Evolutionary conservation across 2,888 invertebrate genomes (phyloP), one percentile per base, ranked within the genome.

Genomic region (Laothoe populi): DNA sequence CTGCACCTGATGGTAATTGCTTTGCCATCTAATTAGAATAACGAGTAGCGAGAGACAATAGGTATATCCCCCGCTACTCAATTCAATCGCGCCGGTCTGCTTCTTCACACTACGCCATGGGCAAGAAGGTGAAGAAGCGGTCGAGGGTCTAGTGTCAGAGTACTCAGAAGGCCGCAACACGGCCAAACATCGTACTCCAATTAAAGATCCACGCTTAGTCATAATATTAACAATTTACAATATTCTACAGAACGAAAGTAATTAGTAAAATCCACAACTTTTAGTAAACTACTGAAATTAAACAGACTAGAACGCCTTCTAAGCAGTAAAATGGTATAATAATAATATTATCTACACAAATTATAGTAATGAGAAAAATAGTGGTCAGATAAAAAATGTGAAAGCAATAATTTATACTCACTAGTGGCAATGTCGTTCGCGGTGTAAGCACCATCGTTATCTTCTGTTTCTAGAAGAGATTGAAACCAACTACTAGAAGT

Each of bases 401-500:
- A 31, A 49, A 16, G 49, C 2, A 49, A 26, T 49, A 49, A 10
- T 49, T 31, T 13, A 26, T 24, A 63, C 38, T 74, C 70, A 81
- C 81, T 77, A 59, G 69, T 68, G 49, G 62, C 68, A 24, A 69
- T 62, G 11, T 74, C 74, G 23, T 58, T 66, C 60, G 60, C 66
- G 8, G 72, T 42, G 67, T 84, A 85, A n/a, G 82, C 82, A 24
- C 74, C 81, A 24, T 86, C 84, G 57, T 78, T 83, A 58, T 93
- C 92, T 66, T 93, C 93, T 0, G 84, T 80, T 23, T 87, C 83
- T n/a, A 93, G 68, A 5, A 92, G 77, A 1, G 72, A 74, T 67
- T 91, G 86, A 69, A 93, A 93, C 93, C 93, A 93, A 68, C 71
- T 83, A 63, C 68, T 78, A 1, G 84, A 78, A 4, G 84, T 79